phyloP scores from a whole-genome alignment of 2,888 invertebrate species.

The Amiota mariae region DNA sequence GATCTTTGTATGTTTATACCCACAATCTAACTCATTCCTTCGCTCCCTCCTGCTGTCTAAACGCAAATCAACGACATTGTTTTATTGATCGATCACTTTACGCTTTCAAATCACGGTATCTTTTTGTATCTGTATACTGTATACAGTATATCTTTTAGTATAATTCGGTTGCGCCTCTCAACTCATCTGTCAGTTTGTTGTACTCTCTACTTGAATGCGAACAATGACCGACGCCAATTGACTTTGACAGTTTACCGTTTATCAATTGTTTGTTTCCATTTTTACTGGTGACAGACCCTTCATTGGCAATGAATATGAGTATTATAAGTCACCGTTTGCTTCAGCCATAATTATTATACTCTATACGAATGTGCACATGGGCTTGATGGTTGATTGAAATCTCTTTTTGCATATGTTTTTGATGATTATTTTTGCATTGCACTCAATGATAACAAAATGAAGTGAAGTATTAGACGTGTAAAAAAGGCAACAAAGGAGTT shows the following conservation, averaged over 20 bases:
- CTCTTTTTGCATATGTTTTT: too few species aligned
- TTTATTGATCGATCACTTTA: slow-evolving; percentile 26
- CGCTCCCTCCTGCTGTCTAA: background rate
- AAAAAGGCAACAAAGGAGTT: too few species aligned
- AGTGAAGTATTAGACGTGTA: too few species aligned
- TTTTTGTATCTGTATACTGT: background rate
- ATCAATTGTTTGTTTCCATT: slow-evolving; percentile 48
- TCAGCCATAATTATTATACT: too few species aligned
- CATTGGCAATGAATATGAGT: too few species aligned
- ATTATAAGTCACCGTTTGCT: too few species aligned
- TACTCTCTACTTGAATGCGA: background rate
- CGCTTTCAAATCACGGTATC: slow-evolving; percentile 18
- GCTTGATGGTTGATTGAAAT: too few species aligned
- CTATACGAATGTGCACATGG: too few species aligned
- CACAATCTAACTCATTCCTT: background rate
- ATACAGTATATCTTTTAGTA: background rate
- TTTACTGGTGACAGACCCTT: slow-evolving; percentile 19
- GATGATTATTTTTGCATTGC: too few species aligned
- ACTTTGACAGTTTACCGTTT: slow-evolving; percentile 64
- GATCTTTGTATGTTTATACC: too few species aligned
- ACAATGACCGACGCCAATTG: slow-evolving; percentile 50
- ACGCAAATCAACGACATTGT: slow-evolving; percentile 29
- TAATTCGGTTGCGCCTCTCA: background rate
- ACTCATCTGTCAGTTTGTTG: slow-evolving; percentile 28
- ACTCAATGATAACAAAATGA: too few species aligned